Evolutionary conservation across 2,888 invertebrate species (phyloP).

Genomic region (Leuctra nigra): DNA sequence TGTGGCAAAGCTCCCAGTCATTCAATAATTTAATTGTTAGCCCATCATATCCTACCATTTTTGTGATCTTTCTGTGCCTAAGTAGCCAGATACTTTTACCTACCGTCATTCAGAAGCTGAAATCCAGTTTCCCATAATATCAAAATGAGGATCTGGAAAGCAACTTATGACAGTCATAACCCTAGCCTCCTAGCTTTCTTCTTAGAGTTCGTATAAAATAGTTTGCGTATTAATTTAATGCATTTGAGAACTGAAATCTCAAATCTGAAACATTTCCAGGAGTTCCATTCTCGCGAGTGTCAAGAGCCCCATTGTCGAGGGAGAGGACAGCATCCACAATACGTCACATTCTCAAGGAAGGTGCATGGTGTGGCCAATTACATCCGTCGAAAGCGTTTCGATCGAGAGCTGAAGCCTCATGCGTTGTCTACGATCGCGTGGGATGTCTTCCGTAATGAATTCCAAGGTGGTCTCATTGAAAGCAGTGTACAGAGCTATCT

Average conservation of each 20-base stretch:
- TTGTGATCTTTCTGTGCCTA: too few relatives aligned
- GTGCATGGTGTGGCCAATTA: slow-evolving; percentile 21
- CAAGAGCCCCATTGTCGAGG: not conserved
- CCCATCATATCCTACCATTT: not conserved
- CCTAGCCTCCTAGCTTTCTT: too few relatives aligned
- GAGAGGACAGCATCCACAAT: too few relatives aligned
- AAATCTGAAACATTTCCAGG: not conserved
- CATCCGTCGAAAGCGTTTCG: slow-evolving; percentile 17
- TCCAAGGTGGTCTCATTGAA: slow-evolving; percentile 15
- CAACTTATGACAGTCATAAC: too few relatives aligned
- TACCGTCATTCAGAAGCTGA: too few relatives aligned
- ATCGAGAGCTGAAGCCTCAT: slow-evolving; percentile 4
- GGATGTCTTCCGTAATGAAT: slow-evolving; percentile 20
- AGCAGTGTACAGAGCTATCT: slow-evolving; percentile 24
- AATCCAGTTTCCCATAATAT: too few relatives aligned
- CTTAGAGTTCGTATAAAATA: too few relatives aligned
- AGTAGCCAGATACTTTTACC: too few relatives aligned
- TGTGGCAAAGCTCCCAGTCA: too few relatives aligned
- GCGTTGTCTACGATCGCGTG: slow-evolving; percentile 20
- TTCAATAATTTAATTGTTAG: not conserved
- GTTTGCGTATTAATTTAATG: too few relatives aligned
- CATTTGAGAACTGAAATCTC: too few relatives aligned
- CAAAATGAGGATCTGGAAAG: too few relatives aligned
- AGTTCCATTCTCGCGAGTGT: slow-evolving; percentile 1
- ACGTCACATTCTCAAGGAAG: slow-evolving; percentile 10